Evolutionary conservation across 2,888 invertebrate species (phyloP).

Genomic region (Hemithea aestivaria): DNA sequence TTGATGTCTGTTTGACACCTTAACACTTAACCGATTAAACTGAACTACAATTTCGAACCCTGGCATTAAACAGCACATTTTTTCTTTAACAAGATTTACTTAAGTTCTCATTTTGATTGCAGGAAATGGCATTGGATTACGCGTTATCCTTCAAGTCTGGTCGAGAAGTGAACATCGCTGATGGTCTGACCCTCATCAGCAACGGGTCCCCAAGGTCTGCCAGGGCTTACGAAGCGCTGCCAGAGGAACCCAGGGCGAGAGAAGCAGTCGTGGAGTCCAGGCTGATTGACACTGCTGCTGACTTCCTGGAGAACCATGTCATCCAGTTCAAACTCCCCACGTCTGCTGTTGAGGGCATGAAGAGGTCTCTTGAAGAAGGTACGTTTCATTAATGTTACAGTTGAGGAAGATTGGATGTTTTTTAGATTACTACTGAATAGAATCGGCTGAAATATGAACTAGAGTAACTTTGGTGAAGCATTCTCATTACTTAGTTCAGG

Average conservation of each 20-base stretch:
- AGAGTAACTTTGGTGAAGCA: too few species aligned
- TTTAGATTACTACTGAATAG: too few species aligned
- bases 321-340: constrained; percentile 89
- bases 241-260: constrained; percentile 85
- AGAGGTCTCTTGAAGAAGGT: constrained; percentile 91
- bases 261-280: constrained; percentile 87
- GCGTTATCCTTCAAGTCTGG: constrained; percentile 78
- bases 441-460: too few species aligned
- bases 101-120: constrained; percentile 64
- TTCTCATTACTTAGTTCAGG: too few species aligned
- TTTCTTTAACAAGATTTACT: too few species aligned
- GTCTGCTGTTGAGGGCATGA: constrained; percentile 85
- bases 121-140: constrained; percentile 86
- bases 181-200: constrained; percentile 78
- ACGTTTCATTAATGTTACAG: too few species aligned
- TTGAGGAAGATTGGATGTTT: too few species aligned
- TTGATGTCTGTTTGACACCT: too few species aligned
- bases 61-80: too few species aligned
- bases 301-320: constrained; percentile 89
- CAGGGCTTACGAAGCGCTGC: constrained; percentile 81
- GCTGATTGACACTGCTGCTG: constrained; percentile 85
- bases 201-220: constrained; percentile 79
- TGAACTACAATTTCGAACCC: too few species aligned
- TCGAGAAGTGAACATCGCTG: constrained; percentile 79
- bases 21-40: too few species aligned